Evolutionary conservation across 2,113 vertebrate genomes (phyloP).

Genomic region (Microcebus lehilahytsara): DNA sequence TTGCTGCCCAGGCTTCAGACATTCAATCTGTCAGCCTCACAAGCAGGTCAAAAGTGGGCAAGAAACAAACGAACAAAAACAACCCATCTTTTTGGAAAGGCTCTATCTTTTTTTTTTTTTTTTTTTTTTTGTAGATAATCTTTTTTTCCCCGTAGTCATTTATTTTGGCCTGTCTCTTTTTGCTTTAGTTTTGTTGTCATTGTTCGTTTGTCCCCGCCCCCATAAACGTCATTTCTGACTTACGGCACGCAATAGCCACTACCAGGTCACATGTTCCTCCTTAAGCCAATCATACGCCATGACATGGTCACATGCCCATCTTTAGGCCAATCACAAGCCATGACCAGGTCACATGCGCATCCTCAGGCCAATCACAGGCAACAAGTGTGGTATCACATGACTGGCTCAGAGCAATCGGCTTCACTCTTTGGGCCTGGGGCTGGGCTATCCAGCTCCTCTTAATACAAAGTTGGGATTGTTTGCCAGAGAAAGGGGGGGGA

Average conservation of each 20-base stretch:
- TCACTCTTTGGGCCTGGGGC: background rate
- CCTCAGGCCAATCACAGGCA: background rate
- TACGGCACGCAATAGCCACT: background rate
- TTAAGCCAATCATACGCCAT: background rate
- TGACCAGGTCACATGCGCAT: fast-evolving
- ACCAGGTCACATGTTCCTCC: background rate
- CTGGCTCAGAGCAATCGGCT: background rate
- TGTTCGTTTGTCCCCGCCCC: background rate
- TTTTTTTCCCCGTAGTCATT: background rate
- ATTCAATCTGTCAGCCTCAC: background rate
- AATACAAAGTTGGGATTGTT: background rate
- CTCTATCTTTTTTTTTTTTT: background rate
- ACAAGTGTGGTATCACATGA: background rate
- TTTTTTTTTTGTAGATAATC: no score
- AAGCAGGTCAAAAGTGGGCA: background rate
- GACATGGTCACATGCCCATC: no score
- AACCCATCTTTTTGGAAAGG: background rate
- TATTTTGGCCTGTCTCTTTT: background rate
- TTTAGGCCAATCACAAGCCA: no score
- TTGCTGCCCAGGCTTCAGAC: background rate
- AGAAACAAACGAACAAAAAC: no score
- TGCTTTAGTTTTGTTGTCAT: background rate
- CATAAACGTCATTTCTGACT: background rate
- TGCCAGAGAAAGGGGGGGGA: background rate
- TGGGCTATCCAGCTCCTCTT: background rate